Evolutionary conservation across 2,797 vertebrate genomes (phyloP).

Genomic region (Lithobates sylvaticus): DNA sequence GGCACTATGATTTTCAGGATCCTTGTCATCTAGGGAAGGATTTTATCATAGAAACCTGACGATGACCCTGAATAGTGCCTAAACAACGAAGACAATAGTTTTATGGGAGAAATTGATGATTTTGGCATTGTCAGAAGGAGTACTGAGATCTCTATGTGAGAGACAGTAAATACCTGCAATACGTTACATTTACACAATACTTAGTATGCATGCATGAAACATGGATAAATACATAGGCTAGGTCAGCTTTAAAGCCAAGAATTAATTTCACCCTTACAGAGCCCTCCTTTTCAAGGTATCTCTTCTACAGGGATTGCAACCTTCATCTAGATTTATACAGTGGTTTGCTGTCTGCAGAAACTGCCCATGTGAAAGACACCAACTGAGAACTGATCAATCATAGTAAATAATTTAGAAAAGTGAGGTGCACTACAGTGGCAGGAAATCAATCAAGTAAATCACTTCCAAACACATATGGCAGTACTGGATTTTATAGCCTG

Average conservation of each 20-base stretch:
- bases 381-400: constrained; percentile 31
- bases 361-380: not conserved
- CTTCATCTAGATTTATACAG: not conserved
- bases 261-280: no score
- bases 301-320: not conserved
- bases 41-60: no score
- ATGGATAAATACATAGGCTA: not conserved
- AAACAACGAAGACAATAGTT: no score
- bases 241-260: not conserved
- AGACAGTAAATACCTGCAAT: no score
- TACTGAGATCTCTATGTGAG: no score
- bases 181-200: not conserved
- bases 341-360: constrained; percentile 10
- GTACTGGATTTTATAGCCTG: not conserved
- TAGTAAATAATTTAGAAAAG: constrained; percentile 26
- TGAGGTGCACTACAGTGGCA: not conserved
- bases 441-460: not conserved
- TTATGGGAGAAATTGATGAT: no score
- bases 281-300: no score
- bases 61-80: no score
- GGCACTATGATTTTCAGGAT: no score
- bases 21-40: no score
- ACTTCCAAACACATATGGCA: not conserved
- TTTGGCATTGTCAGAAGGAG: no score
- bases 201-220: not conserved